phyloP scores from a whole-genome alignment of 2,797 vertebrate genomes.

The Spea hammondii region DNA sequence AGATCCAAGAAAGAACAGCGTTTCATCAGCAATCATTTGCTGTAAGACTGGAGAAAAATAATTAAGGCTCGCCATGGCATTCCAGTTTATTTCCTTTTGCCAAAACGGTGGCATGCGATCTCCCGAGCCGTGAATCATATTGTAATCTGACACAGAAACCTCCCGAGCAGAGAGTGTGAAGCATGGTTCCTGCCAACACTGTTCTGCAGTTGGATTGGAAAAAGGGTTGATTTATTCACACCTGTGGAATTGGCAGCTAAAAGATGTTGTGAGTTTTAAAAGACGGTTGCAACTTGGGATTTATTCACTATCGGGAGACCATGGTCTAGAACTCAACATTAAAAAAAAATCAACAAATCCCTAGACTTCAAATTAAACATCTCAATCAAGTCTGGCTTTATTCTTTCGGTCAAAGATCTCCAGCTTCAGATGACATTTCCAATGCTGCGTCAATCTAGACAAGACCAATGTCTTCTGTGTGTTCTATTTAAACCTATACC shows the following conservation, averaged over 20 bases:
- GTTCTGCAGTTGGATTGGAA: constrained; percentile 10
- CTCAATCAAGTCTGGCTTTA: too few relatives aligned
- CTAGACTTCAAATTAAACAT: too few relatives aligned
- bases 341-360: too few relatives aligned
- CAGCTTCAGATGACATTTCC: too few relatives aligned
- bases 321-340: too few relatives aligned
- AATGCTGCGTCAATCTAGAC: too few relatives aligned
- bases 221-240: constrained; percentile 48
- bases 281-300: too few relatives aligned
- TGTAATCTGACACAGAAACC: constrained; percentile 1
- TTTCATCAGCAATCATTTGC: background rate
- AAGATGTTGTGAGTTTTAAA: background rate
- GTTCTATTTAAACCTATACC: too few relatives aligned
- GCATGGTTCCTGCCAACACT: constrained; percentile 14
- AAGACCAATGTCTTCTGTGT: too few relatives aligned
- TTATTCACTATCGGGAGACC: too few relatives aligned
- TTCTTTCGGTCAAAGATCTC: too few relatives aligned
- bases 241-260: constrained; percentile 12
- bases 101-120: constrained; percentile 46
- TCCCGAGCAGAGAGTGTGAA: background rate
- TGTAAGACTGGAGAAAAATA: background rate
- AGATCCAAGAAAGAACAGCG: background rate
- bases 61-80: constrained; percentile 7
- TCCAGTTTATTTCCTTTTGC: constrained; percentile 38
- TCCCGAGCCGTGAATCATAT: constrained; percentile 39